Base-by-base conservation (phyloP, 2,888 invertebrate genomes). In the Eupithecia abbreviata region DNA sequence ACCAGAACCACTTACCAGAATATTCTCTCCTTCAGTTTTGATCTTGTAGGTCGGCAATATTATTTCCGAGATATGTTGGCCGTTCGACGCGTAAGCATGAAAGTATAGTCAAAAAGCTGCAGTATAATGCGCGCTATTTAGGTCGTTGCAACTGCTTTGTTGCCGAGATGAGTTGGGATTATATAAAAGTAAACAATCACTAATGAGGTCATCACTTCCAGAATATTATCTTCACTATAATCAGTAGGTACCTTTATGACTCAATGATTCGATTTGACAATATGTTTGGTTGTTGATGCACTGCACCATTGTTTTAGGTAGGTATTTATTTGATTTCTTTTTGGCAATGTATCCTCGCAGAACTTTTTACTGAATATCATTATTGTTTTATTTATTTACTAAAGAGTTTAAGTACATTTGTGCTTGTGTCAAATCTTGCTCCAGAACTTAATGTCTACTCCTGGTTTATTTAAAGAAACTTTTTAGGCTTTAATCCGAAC, bases 121-220 rank as follows among this genome's bases (percentile, higher is more conserved):
- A 90, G 86, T 86, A 85, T 86, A 90, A 87, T 91, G 90, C 90
- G 88, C 87, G 88, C 84, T 91, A 94, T 90, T 90, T 91, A 90
- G 93, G 93, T 93, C 93, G 90, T 78, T 84, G 85, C 85, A 84
- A 77, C 87, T 90, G 89, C 92, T 91, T 89, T 90, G 90, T 89
- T 88, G 82, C 81, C 82, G 55, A 86, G 74, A 80, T 68, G 68
- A 71, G 43, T 69, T 73, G 58, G 58, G 51, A 51, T 71, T 71
- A 73, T 71, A 58, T 74, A 72, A 75, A 75, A 73, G 65, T 72
- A 75, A 75, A 66, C 74, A 75, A 58, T 18, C 18, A 74, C 55
- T 71, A 71, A 71, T 71, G 75, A 78, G 75, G 67, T 78, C 75
- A 78, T 71, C 70, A 51, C 70, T 55, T 55, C 13, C 42, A 73